Conservation (phyloP, 92 coral and sea anemone genomes). For the Pocillopora meandrina region DNA sequence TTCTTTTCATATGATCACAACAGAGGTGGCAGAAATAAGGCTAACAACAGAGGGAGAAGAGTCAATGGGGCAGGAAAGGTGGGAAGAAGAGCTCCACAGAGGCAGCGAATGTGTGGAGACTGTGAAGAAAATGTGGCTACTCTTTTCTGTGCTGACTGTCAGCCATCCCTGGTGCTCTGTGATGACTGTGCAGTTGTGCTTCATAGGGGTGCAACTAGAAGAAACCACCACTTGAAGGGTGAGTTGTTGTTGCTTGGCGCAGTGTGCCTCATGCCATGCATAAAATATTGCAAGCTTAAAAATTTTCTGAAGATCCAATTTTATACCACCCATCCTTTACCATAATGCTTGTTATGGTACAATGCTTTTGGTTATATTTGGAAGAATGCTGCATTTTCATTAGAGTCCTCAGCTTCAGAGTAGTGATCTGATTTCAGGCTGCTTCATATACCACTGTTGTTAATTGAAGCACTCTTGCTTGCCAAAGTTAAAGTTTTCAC, state of each 20-base stretch:
- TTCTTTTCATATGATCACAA: not conserved
- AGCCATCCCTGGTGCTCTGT: constrained; percentile 66
- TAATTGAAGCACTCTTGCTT: too few species aligned
- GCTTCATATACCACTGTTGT: too few species aligned
- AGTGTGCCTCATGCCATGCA: too few species aligned
- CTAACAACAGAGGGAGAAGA: constrained; percentile 16
- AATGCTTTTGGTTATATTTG: too few species aligned
- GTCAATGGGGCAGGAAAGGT: constrained; percentile 16
- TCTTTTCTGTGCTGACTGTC: constrained; percentile 65
- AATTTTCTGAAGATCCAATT: too few species aligned
- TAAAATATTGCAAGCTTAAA: too few species aligned
- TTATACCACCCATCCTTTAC: too few species aligned
- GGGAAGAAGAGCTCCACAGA: constrained; percentile 43
- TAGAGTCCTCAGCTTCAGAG: too few species aligned
- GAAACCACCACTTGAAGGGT: constrained; percentile 69
- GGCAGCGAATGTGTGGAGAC: constrained; percentile 60
- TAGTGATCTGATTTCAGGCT: too few species aligned
- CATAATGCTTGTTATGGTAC: too few species aligned
- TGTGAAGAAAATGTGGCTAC: constrained; percentile 63
- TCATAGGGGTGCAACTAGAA: constrained; percentile 66
- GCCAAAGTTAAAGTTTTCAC: too few species aligned
- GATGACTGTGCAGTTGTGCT: constrained; percentile 59
- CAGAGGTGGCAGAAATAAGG: constrained; percentile 13
- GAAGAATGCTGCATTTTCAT: too few species aligned
- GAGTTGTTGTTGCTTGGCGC: not conserved